These are phyloP conservation scores for Polydesmus complanatus DNA, from an alignment of 2,888 invertebrate genomes.

Conservation along the genomic window DNA sequence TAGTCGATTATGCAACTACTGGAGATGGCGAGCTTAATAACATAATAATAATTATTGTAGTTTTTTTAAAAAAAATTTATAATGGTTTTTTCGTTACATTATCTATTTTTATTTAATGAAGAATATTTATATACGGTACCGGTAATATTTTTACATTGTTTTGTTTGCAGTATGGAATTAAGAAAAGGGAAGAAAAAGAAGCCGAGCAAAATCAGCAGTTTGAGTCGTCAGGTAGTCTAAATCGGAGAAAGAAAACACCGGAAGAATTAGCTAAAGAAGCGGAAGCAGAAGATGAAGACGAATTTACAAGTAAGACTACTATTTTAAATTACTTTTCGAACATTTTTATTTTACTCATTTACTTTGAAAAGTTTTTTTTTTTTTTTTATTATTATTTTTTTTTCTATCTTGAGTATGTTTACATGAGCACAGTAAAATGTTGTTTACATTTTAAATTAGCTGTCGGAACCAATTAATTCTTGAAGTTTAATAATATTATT, in stretches of 20 bases:
- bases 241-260: constrained; percentile 97
- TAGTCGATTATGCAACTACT: no score
- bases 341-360: neutral
- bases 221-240: constrained; percentile 50
- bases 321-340: neutral
- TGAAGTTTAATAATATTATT: no score
- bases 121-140: neutral
- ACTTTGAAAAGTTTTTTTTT: neutral
- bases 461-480: no score
- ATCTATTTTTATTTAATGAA: neutral
- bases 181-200: constrained; percentile 90
- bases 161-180: constrained; percentile 99
- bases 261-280: constrained; percentile 95
- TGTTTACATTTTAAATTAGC: no score
- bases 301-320: constrained; percentile 64
- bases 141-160: no score
- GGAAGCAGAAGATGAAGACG: constrained; percentile 87
- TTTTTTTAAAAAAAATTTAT: no score
- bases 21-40: no score
- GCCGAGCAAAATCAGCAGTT: constrained; percentile 71
- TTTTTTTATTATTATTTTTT: neutral
- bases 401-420: constrained; percentile 1
- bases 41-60: no score
- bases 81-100: no score
- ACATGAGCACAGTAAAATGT: neutral